Conservation (phyloP, 2,888 invertebrate genomes). For the Celastrina argiolus region DNA sequence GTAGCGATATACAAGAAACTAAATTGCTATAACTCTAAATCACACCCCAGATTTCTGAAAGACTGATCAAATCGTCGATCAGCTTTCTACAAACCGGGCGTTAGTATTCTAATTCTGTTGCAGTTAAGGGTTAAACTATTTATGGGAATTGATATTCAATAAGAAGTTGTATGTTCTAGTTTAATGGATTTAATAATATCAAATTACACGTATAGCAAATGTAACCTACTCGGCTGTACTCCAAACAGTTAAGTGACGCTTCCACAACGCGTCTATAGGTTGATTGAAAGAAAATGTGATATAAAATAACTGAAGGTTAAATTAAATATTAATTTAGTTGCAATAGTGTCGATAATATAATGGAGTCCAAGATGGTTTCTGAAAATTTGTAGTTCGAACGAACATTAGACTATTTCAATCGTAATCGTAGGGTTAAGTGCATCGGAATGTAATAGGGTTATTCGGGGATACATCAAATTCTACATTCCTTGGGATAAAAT, state of each 20-base stretch:
- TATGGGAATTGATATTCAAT: background rate
- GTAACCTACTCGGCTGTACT: too few species aligned
- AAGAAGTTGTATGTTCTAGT: background rate
- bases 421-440: slow-evolving; percentile 56
- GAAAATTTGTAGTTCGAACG: slow-evolving; percentile 60
- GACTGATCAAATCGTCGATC: too few species aligned
- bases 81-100: too few species aligned
- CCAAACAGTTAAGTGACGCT: too few species aligned
- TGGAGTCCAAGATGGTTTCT: slow-evolving; percentile 44
- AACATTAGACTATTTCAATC: slow-evolving; percentile 57
- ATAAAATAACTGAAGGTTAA: too few species aligned
- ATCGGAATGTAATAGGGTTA: slow-evolving; percentile 49
- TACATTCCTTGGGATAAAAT: slow-evolving; percentile 69
- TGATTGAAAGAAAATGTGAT: too few species aligned
- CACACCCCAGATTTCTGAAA: too few species aligned
- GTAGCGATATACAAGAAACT: too few species aligned
- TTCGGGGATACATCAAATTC: slow-evolving; percentile 60
- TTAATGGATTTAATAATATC: background rate
- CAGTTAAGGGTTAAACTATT: background rate
- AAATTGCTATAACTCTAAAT: too few species aligned
- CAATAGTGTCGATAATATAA: slow-evolving; percentile 24
- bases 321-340: background rate
- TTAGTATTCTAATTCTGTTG: background rate
- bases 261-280: too few species aligned
- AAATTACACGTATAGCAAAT: background rate